Conservation (phyloP, 2,797 vertebrate genomes). For the Discoglossus pictus region DNA sequence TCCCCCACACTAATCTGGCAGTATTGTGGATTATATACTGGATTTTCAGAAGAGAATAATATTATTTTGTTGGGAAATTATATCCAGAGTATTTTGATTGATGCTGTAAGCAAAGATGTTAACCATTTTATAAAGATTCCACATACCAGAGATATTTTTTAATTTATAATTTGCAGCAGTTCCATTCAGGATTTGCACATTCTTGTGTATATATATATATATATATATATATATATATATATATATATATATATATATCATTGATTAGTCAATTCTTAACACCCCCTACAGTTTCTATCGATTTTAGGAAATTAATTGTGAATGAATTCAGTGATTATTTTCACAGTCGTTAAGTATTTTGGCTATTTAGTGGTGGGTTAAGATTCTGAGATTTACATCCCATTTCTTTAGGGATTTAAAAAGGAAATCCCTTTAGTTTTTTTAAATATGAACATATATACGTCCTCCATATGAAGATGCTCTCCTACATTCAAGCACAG, state of each 20-base stretch:
- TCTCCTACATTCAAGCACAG: slow-evolving; percentile 48
- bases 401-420: slow-evolving; percentile 22
- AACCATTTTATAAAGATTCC: background rate
- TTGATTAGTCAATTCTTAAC: background rate
- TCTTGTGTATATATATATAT: too few relatives aligned
- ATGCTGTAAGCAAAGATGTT: slow-evolving; percentile 21
- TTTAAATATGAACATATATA: slow-evolving; percentile 27
- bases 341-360: slow-evolving; percentile 43
- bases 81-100: too few relatives aligned
- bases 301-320: slow-evolving; percentile 12
- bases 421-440: slow-evolving; percentile 29
- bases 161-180: too few relatives aligned
- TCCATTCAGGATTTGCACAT: too few relatives aligned
- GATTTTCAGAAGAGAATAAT: too few relatives aligned
- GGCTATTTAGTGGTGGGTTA: slow-evolving; percentile 9
- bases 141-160: background rate
- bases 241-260: too few relatives aligned
- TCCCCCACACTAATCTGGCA: too few relatives aligned
- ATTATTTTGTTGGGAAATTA: too few relatives aligned
- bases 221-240: too few relatives aligned
- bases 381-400: slow-evolving; percentile 10
- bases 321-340: slow-evolving; percentile 37
- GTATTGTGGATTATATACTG: too few relatives aligned
- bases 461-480: slow-evolving; percentile 32
- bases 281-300: slow-evolving; percentile 28